Evolutionary conservation across 2,113 vertebrate species (phyloP).

Genomic region (Sinocyclocheilus rhinocerous): DNA sequence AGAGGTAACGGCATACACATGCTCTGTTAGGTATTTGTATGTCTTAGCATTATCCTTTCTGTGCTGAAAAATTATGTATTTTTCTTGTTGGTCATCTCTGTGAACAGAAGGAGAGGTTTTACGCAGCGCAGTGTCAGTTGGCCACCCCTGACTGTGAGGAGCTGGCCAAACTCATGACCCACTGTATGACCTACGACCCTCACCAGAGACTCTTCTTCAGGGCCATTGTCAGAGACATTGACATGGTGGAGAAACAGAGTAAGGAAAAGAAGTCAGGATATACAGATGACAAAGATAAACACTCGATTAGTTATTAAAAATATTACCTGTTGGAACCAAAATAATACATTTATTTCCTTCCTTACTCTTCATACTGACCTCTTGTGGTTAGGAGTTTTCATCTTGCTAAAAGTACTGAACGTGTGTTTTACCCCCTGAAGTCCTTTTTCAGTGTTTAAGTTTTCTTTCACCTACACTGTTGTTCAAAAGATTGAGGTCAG

Average conservation of each 20-base stretch:
- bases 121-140: slow-evolving; percentile 84
- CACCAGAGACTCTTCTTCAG: slow-evolving; percentile 95
- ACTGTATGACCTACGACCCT: slow-evolving; percentile 97
- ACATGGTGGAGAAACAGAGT: slow-evolving; percentile 89
- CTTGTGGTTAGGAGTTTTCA: slow-evolving; percentile 57
- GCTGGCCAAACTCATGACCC: slow-evolving; percentile 92
- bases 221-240: slow-evolving; percentile 95
- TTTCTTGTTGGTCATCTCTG: not conserved
- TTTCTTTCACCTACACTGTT: not conserved
- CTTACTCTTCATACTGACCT: slow-evolving; percentile 55
- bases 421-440: not conserved
- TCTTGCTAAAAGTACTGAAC: not conserved
- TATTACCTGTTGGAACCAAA: not conserved
- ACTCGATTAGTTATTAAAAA: not conserved
- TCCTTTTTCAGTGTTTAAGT: not conserved
- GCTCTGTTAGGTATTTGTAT: not conserved
- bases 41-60: not conserved
- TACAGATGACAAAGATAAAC: not conserved
- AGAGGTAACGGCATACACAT: slow-evolving; percentile 78
- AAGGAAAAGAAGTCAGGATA: slow-evolving; percentile 55
- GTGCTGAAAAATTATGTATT: not conserved
- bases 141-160: slow-evolving; percentile 88
- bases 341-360: not conserved
- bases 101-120: slow-evolving; percentile 94
- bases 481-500: not conserved